Evolutionary conservation across 2,113 vertebrate genomes (phyloP).

Genomic region (Malaclemys terrapin): DNA sequence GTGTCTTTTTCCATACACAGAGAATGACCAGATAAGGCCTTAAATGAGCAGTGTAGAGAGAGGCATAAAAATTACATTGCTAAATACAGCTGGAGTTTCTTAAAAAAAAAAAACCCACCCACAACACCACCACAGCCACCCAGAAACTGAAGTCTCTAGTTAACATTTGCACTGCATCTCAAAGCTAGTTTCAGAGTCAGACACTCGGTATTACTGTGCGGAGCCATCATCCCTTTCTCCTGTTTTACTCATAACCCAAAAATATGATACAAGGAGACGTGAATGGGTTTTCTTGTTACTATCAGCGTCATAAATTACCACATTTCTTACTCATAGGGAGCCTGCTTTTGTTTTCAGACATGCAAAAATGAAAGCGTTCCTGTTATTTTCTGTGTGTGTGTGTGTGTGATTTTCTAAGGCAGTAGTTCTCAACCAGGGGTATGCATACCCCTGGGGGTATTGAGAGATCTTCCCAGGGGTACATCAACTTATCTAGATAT

Average conservation of each 20-base stretch:
- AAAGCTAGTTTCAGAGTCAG: conserved; percentile 28
- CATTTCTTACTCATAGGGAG: conserved; percentile 55
- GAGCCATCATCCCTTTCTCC: conserved; percentile 30
- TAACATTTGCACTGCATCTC: conserved; percentile 31
- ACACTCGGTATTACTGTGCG: conserved; percentile 45
- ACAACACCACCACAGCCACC: neutral
- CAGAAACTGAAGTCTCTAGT: neutral
- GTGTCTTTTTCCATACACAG: neutral
- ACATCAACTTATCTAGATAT: too few relatives aligned
- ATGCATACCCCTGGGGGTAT: too few relatives aligned
- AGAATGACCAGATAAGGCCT: neutral
- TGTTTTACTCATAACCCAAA: conserved; percentile 54
- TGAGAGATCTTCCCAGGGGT: too few relatives aligned
- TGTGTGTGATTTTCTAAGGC: too few relatives aligned
- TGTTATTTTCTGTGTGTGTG: accelerated
- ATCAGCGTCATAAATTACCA: conserved; percentile 54
- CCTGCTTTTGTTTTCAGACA: conserved; percentile 19
- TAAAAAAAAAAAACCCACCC: neutral
- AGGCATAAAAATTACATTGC: neutral
- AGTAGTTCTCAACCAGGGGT: too few relatives aligned
- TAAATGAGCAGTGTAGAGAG: neutral
- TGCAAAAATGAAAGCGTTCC: neutral
- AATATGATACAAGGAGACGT: conserved; percentile 59
- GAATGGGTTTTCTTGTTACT: conserved; percentile 52
- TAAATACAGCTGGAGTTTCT: neutral